Evolutionary conservation across 2,888 invertebrate genomes (phyloP), one percentile per base, ranked within the genome.

Genomic region (Acanthopleura granulata): DNA sequence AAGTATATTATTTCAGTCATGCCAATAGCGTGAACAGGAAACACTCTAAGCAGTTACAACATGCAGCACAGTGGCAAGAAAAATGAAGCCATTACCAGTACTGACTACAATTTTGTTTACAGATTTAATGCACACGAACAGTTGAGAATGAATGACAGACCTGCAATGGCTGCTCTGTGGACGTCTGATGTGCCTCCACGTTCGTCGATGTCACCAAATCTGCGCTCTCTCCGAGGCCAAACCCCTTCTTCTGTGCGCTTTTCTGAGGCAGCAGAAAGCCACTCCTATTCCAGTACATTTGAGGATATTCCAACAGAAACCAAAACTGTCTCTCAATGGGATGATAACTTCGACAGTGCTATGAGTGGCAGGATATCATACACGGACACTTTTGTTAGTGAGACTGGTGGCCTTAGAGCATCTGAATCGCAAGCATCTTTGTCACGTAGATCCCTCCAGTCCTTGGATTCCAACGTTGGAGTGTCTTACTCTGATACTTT

Each of bases 241-340:
- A 57, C 57, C 22, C 57, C 18, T 18, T 57, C 57, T n/a, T 57
- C 57, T n/a, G 57, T 57, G 57, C 57, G 57, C 22, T 57, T 57
- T 22, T 57, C 57, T n/a, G 57, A 57, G 1, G 22, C 57, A 9
- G 57, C 57, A 6, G 57, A 57, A 12, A 57, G 57, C 22, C 18
- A n/a, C 22, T 12, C 57, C 3, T 57, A 57, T 22, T n/a, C 57
- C 22, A 22, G 22, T 57, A 57, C 57, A 4, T 57, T 57, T 57
- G 57, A n/a, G 57, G 57, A 57, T 22, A 4, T 12, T 6, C 57
- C 18, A 57, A 57, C 57, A 12, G 22, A 18, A 57, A 18, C 57
- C 22, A 40, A 9, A 40, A 40, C 40, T 40, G 40, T 40, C 9
- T 40, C 40, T 40, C 40, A 6, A 9, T 40, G 40, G 40, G 9